Conservation (phyloP, 2,797 vertebrate species). For the Sebastes dallii region DNA sequence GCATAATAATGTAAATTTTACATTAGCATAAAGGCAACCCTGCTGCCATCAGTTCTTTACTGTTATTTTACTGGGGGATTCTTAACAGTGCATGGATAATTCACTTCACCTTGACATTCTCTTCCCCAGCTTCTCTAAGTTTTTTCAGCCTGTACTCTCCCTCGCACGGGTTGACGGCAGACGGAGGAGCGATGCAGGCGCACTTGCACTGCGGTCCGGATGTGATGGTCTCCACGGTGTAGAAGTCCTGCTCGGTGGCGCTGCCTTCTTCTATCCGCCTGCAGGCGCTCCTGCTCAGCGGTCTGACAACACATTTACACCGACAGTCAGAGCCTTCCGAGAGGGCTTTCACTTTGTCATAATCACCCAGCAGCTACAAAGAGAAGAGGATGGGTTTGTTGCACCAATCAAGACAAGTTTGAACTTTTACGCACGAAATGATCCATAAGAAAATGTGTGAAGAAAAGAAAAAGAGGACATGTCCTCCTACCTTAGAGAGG, state of each 20-base stretch:
- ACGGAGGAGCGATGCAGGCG: conserved; percentile 91
- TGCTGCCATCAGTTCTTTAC: no score
- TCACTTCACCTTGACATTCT: conserved; percentile 89
- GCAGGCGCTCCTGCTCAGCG: conserved; percentile 90
- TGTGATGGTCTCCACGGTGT: conserved; percentile 93
- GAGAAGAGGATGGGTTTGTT: conserved; percentile 75
- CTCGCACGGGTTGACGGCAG: conserved; percentile 92
- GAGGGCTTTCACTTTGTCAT: conserved; percentile 96
- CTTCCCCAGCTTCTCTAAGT: conserved; percentile 86
- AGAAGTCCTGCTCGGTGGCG: conserved; percentile 86
- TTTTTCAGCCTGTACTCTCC: conserved; percentile 90
- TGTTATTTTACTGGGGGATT: no score
- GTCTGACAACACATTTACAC: conserved; percentile 97
- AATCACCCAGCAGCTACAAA: conserved; percentile 94
- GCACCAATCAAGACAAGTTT: conserved; percentile 42
- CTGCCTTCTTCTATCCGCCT: conserved; percentile 84
- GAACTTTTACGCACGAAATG: conserved; percentile 12
- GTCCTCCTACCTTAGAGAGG: conserved; percentile 86
- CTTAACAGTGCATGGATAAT: background rate
- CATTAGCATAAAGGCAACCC: no score
- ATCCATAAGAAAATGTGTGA: background rate
- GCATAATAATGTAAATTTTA: no score
- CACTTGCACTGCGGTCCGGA: conserved; percentile 93
- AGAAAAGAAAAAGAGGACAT: no score
- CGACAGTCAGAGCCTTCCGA: conserved; percentile 95